Base-by-base conservation (phyloP, 2,888 invertebrate species). In the Laothoe populi region DNA sequence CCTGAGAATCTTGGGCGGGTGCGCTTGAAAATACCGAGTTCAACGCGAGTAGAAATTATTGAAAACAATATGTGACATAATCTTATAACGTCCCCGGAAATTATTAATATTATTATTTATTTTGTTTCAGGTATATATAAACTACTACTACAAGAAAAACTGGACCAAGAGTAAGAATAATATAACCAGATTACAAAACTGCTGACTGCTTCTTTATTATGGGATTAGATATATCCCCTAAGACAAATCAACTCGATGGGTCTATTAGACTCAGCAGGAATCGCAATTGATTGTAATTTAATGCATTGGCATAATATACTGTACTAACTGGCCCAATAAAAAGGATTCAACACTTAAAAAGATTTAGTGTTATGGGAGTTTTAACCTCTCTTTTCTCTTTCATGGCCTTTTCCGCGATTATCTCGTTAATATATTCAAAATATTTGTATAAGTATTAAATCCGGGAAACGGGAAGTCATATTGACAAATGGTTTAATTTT, bases 261-360 rank as follows among this genome's bases (percentile, higher is more conserved):
- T 53, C 35, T 53, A 53, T 35, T 49, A 49, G 26, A 44, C 10
- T 53, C 53, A 53, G 31, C 53, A 53, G 53, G 19, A 53, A 35
- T 53, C 35, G 31, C 53, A 35, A 21, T 44, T 31, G 53, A 53
- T 35, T 35, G 53, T 53, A 35, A 53, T 53, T 53, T 35, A 35
- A 53, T 19, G 19, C 53, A 35, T 19, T 11, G 35, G 19, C 53
- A 53, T 35, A 53, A 31, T 19, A 53, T 35, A 53, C 19, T 19
- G 53, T 35, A 35, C 35, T 35, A 53, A 53, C 31, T 53, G 31
- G 16, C 19, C 53, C 19, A 53, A 53, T 53, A 53, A 53, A 53
- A 53, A 53, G 31, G 53, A 19, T 53, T 53, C 53, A 35, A 35
- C 53, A 53, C 53, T 53, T 53, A 35, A 53, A 35, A 53, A 53